Percentiles rank a stretch among this genome's conserved stretches.
Evolutionary conservation across 2,113 vertebrate species (phyloP).

Genomic region (Oenanthe melanoleuca): DNA sequence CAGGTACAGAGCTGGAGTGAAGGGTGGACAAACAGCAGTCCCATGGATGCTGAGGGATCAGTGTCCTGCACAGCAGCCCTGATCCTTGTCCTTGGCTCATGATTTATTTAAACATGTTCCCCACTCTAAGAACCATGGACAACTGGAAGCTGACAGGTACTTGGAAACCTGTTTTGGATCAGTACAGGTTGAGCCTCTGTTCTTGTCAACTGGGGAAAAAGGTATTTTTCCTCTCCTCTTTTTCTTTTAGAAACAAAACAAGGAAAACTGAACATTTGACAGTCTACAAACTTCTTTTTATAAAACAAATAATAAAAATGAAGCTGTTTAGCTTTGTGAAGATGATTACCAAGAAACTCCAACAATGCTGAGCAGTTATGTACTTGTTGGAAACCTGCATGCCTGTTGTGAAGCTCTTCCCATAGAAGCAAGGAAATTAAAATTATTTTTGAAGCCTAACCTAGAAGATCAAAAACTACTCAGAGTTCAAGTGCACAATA

Average conservation of each 20-base stretch:
- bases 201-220: constrained; percentile 31
- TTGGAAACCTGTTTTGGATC: constrained; percentile 10
- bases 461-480: constrained; percentile 59
- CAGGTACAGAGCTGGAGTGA: neutral
- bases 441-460: constrained; percentile 49
- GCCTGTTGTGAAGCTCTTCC: constrained; percentile 39
- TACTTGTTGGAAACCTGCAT: constrained; percentile 37
- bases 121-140: neutral
- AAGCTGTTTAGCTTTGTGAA: neutral
- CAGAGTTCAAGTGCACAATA: constrained; percentile 40
- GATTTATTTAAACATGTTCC: neutral
- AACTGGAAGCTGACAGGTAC: neutral
- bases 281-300: constrained; percentile 24
- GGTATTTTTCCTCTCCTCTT: constrained; percentile 22
- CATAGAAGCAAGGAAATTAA: constrained; percentile 50
- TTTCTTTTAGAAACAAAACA: constrained; percentile 52
- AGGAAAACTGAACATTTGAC: constrained; percentile 15
- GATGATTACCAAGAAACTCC: constrained; percentile 1
- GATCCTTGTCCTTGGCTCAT: neutral
- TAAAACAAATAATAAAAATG: constrained; percentile 38
- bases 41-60: neutral
- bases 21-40: neutral
- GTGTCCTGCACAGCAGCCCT: neutral
- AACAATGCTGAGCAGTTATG: neutral
- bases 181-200: constrained; percentile 37